Conservation (phyloP, 2,113 vertebrate genomes). For the Rattus rattus region DNA sequence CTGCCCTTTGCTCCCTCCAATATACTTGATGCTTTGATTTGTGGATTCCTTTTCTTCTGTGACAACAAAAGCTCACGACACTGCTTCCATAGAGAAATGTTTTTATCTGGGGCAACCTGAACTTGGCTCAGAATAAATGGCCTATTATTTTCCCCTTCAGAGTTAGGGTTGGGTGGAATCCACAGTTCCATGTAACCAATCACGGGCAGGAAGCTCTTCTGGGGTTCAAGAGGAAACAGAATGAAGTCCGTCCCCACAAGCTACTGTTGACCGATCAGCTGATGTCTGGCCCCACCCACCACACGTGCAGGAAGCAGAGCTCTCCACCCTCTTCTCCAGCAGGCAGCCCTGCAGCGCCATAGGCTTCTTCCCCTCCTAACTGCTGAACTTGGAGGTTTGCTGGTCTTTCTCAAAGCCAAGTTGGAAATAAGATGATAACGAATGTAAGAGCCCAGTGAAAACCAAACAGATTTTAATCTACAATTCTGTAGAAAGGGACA, state of each 20-base stretch:
- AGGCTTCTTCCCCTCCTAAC: not conserved
- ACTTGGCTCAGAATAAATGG: not conserved
- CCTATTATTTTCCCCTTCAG: not conserved
- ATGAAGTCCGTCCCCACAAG: not conserved
- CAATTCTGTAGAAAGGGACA: not conserved
- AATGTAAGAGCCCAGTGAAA: no score
- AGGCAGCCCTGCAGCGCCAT: not conserved
- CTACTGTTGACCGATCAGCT: not conserved
- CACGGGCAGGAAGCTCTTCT: not conserved
- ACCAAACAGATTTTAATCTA: no score
- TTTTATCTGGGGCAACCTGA: conserved; percentile 5
- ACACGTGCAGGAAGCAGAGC: not conserved
- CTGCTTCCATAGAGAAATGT: not conserved
- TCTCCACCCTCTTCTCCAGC: not conserved
- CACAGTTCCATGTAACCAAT: not conserved
- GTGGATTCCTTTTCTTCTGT: not conserved
- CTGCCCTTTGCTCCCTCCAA: not conserved
- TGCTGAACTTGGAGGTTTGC: not conserved
- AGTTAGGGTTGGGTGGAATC: not conserved
- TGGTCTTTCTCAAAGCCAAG: not conserved
- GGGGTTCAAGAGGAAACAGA: not conserved
- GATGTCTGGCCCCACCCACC: no score
- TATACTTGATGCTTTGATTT: not conserved
- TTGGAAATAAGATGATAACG: not conserved
- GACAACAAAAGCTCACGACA: not conserved